Percentiles rank a stretch among this genome's conserved stretches.
phyloP scores from a whole-genome alignment of 2,113 vertebrate genomes.

The Rutilus rutilus region DNA sequence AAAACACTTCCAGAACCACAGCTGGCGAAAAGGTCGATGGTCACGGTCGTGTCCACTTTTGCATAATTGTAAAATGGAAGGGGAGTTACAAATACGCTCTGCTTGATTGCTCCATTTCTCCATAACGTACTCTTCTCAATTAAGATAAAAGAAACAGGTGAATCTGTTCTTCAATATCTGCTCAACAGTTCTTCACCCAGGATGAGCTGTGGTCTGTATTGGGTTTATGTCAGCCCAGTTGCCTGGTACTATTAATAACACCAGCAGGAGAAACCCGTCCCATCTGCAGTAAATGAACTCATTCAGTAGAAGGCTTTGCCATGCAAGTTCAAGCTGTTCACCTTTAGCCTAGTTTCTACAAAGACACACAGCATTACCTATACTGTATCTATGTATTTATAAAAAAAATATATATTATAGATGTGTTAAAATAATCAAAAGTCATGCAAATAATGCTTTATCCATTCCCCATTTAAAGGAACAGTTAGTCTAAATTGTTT shows the following conservation, averaged over 20 bases:
- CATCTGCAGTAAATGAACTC: conserved; percentile 59
- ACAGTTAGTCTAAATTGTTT: too few relatives aligned
- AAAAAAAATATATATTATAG: background rate
- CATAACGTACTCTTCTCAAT: background rate
- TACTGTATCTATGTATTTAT: too few relatives aligned
- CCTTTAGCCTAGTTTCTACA: conserved; percentile 13
- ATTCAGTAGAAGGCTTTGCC: conserved; percentile 69
- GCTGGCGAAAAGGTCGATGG: background rate
- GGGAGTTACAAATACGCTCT: background rate
- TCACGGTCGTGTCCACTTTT: background rate
- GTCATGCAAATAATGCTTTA: too few relatives aligned
- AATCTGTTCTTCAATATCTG: background rate
- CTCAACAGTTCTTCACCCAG: background rate
- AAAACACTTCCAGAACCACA: background rate
- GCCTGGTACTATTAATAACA: conserved; percentile 70
- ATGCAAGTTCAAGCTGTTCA: conserved; percentile 63
- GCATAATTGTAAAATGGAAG: background rate
- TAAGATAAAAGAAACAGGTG: background rate
- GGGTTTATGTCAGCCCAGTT: conserved; percentile 58
- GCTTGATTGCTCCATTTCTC: background rate
- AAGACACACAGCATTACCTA: background rate
- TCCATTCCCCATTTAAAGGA: too few relatives aligned
- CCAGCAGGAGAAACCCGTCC: conserved; percentile 54
- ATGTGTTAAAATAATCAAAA: too few relatives aligned
- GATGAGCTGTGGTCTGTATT: conserved; percentile 12